Base-by-base conservation (phyloP, 2,113 vertebrate species). In the Campylomormyrus tamandua region DNA sequence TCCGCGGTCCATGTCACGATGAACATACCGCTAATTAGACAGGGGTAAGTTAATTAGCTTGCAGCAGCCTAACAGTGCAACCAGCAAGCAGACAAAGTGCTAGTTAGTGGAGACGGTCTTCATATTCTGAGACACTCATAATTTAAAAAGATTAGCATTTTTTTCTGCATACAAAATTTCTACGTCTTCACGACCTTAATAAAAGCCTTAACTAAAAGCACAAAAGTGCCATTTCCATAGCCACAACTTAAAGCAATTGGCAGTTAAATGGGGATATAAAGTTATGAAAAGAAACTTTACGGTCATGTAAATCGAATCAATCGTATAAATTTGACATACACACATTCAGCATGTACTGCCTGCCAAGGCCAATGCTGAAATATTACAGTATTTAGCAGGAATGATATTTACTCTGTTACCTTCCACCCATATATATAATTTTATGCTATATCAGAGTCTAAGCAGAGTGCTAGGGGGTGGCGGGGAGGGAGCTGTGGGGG, bases 341-440 rank as follows among this genome's bases (percentile, higher is more conserved):
- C 83, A 84, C 83, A 84, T 84, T 84, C 83, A n/a, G 83, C 83
- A 35, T 87, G 85, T 50, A 53, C n/a, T 19, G 50, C 39, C 50
- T 87, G 24, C 31, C 24, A 53, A 53, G 31, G 50, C 83, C 50
- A 53, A 53, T 13, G 2, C 3, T 49, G 49, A 52, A n/a, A 87
- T 48, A 52, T 87, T 52, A 87, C 74, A 80, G 74, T 87, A 52
- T n/a, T 53, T 53, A 87, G 48, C 50, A 87, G 56, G 83, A 84
- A 84, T 84, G 9, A 84, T 84, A 46, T 35, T 87, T 56, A 35
- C 31, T 35, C 15, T 11, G 17, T 27, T 53, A 39, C 13, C 46
- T 87, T 87, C 48, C 48, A 17, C 8, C 48, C 46, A 87, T 17
- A 87, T 52, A 53, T 53, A 39, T 53, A 53, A 70, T 53, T 53